Conservation (phyloP, 92 coral and sea anemone species). For the Galaxea fascicularis region DNA sequence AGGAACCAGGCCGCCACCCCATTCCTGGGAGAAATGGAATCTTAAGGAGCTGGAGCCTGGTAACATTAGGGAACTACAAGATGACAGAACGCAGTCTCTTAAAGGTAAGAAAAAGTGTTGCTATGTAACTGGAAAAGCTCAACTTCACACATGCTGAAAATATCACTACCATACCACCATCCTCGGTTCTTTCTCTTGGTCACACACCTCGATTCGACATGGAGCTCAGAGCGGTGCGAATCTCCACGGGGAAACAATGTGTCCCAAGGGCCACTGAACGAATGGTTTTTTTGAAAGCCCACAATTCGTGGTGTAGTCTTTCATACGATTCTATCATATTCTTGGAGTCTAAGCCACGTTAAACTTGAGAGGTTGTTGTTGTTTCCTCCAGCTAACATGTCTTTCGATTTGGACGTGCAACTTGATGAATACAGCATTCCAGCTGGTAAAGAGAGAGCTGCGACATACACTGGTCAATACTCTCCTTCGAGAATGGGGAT, state of each 20-base stretch:
- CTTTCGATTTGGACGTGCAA: conserved; percentile 86
- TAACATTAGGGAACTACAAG: conserved; percentile 83
- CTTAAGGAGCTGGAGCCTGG: conserved; percentile 86
- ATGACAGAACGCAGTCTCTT: conserved; percentile 81
- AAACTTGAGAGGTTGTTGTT: not conserved
- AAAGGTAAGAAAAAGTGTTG: conserved; percentile 44
- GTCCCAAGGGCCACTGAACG: not conserved
- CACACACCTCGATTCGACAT: not conserved
- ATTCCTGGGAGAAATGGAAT: conserved; percentile 93
- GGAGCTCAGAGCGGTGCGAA: not conserved
- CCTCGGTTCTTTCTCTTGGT: not conserved
- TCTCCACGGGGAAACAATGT: not conserved
- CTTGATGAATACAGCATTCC: conserved; percentile 60
- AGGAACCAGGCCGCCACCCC: conserved; percentile 94
- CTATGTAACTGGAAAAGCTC: too few relatives aligned
- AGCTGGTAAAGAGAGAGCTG: conserved; percentile 49
- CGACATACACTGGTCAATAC: conserved; percentile 12
- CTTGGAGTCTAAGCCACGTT: too few relatives aligned
- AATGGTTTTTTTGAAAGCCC: too few relatives aligned
- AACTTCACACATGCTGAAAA: not conserved
- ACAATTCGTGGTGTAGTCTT: too few relatives aligned
- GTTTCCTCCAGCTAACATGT: conserved; percentile 69
- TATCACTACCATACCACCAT: not conserved
- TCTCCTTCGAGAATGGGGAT: conserved; percentile 55
- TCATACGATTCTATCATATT: too few relatives aligned